A percentile compares a stretch with the other conserved stretches of the same genome.
Evolutionary conservation across 2,797 vertebrate genomes (phyloP).

Genomic region (Cyclopterus lumpus): DNA sequence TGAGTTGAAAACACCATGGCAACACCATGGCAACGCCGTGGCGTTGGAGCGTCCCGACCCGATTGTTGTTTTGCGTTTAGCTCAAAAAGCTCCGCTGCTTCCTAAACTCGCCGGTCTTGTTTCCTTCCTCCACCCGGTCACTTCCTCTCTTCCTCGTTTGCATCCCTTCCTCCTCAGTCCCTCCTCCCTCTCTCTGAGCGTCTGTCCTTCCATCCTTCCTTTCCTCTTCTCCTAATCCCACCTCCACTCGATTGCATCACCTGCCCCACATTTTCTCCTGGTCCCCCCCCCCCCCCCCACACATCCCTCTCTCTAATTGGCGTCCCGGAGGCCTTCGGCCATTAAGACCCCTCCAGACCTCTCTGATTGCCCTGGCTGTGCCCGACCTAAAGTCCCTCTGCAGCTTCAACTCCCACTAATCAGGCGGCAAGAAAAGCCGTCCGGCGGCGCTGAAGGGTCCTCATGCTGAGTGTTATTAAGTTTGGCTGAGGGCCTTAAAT

Average conservation of each 20-base stretch:
- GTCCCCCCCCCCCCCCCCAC: not conserved
- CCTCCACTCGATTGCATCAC: conserved; percentile 9
- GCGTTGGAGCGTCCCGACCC: too few species aligned
- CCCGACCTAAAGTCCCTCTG: conserved; percentile 21
- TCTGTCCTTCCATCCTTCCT: not conserved
- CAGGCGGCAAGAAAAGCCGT: conserved; percentile 13
- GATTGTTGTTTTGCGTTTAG: not conserved
- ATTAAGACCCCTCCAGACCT: conserved; percentile 37
- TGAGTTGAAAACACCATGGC: too few species aligned
- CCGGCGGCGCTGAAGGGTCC: not conserved
- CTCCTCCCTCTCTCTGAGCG: not conserved
- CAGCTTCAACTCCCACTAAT: conserved; percentile 29
- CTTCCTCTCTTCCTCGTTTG: not conserved
- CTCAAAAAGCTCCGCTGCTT: not conserved
- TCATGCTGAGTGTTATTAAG: conserved; percentile 22
- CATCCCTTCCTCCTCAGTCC: not conserved
- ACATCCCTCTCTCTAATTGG: conserved; percentile 39
- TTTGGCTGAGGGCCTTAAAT: not conserved
- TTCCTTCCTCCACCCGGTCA: not conserved
- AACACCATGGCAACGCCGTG: too few species aligned
- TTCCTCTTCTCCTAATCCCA: not conserved
- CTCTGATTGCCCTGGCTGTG: conserved; percentile 41
- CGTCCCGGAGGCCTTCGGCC: conserved; percentile 46
- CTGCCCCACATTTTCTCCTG: not conserved
- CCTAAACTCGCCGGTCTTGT: too few species aligned